These are phyloP conservation scores for Oryzias woworae DNA, from an alignment of 2,113 vertebrate species.

Conservation along the genomic window DNA sequence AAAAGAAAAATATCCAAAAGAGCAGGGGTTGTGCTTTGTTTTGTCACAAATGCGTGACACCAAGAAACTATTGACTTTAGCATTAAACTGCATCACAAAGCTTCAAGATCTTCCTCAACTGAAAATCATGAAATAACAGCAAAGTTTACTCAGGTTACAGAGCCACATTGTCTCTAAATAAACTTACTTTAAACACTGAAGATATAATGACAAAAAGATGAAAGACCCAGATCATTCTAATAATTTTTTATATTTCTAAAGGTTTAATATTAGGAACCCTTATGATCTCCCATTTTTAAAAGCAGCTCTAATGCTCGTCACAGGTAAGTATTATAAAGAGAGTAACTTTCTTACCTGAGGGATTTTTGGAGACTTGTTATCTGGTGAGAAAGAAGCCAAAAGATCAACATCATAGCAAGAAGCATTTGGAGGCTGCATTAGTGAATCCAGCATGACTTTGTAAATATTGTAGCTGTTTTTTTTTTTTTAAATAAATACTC, in stretches of 20 bases:
- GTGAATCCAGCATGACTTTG: background rate
- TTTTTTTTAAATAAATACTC: background rate
- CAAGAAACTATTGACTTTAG: too few relatives aligned
- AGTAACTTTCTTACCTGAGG: conserved; percentile 56
- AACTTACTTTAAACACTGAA: too few relatives aligned
- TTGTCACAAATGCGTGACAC: background rate
- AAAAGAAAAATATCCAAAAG: background rate
- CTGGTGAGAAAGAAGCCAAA: conserved; percentile 30
- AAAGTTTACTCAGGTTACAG: too few relatives aligned
- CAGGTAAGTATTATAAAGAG: background rate
- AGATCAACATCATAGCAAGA: background rate
- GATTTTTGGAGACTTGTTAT: conserved; percentile 56
- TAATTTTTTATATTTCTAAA: too few relatives aligned
- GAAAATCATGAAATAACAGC: too few relatives aligned
- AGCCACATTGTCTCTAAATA: too few relatives aligned
- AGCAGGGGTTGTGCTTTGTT: background rate
- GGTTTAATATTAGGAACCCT: too few relatives aligned
- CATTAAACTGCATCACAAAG: too few relatives aligned
- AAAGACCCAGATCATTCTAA: too few relatives aligned
- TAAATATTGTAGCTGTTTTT: background rate
- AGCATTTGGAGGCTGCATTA: too few relatives aligned
- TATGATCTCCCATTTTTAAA: background rate
- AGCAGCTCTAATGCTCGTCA: background rate
- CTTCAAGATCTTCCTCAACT: too few relatives aligned
- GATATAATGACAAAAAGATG: too few relatives aligned